Conservation (phyloP, 2,888 invertebrate species). For the Periphyllus acericola region DNA sequence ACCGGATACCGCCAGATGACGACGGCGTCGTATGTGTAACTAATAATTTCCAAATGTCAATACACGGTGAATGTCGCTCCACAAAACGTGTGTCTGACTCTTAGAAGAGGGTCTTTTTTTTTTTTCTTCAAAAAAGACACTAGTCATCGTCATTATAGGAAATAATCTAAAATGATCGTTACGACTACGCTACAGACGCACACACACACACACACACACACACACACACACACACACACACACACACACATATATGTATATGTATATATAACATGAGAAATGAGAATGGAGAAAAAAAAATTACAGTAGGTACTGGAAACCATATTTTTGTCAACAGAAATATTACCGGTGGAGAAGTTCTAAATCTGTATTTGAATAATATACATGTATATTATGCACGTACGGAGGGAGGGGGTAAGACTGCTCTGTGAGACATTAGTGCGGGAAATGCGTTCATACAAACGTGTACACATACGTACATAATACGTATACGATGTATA, state of each 20-base stretch:
- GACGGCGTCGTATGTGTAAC: slow-evolving; percentile 46
- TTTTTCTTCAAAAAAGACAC: slow-evolving; percentile 48
- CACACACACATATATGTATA: too few species aligned
- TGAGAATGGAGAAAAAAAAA: slow-evolving; percentile 11
- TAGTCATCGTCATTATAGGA: slow-evolving; percentile 59
- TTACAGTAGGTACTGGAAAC: slow-evolving; percentile 10
- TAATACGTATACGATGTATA: neutral
- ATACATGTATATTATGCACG: too few species aligned
- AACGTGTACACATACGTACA: neutral
- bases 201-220: too few species aligned
- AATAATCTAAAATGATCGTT: slow-evolving; percentile 57
- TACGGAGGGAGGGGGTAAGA: neutral
- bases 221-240: too few species aligned
- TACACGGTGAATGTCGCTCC: slow-evolving; percentile 43
- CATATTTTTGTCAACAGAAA: slow-evolving; percentile 55
- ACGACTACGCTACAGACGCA: neutral
- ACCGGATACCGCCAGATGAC: slow-evolving; percentile 61
- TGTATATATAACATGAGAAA: neutral
- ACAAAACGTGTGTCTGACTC: slow-evolving; percentile 55
- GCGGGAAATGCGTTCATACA: neutral
- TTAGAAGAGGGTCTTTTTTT: slow-evolving; percentile 57
- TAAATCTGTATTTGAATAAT: slow-evolving; percentile 39
- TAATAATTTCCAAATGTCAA: slow-evolving; percentile 62
- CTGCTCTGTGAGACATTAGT: slow-evolving; percentile 41
- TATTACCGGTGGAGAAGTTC: slow-evolving; percentile 40